Base-by-base conservation (phyloP, 1,140 invertebrate species). In the Drosophila varians region DNA sequence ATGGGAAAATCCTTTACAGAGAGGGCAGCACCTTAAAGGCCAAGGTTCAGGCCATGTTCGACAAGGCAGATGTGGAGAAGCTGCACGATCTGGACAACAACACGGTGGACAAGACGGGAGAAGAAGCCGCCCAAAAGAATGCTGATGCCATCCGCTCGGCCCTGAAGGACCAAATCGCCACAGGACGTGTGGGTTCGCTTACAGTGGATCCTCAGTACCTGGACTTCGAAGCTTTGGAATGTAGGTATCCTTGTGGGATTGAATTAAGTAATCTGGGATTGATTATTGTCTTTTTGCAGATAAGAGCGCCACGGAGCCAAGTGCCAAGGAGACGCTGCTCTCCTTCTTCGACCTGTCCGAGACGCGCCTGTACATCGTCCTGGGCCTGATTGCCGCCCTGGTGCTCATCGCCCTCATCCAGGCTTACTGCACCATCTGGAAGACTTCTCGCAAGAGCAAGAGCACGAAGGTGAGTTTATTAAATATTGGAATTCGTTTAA, bases 381-480 rank as follows among this genome's bases (percentile, higher is more conserved):
- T 96, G 38, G 97, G 95, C 6, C 96, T 96, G 62, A 94, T 98
- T 55, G 94, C 93, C 9, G 96, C 96, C 1, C 91, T 98, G 49
- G 92, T 97, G 9, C 91, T 96, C 6, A 92, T 98, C 6, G 95
- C 96, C 9, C 70, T 98, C 2, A 92, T 98, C 14, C 97, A 98
- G 92, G 96, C 96, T 3, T 94, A 92, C 36, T 97, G 96, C 84
- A 98, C 96, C 1, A 94, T 98, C 58, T 96, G 95, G 89, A 94
- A 94, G 77, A 94, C 94, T 0, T 93, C 93, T 1, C 92, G 92
- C 55, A 94, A 93, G 69, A 92, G 93, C 48, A 95, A 95, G 93
- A 89, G 79, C 16, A 93, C 93, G 71, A 93, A 93, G 92, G 93
- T 93, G 87, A 92, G 61, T 75, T 11, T 8, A 6, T n/a, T n/a